Base-by-base conservation (phyloP, 2,888 invertebrate species). In the Drosophila limbata region DNA sequence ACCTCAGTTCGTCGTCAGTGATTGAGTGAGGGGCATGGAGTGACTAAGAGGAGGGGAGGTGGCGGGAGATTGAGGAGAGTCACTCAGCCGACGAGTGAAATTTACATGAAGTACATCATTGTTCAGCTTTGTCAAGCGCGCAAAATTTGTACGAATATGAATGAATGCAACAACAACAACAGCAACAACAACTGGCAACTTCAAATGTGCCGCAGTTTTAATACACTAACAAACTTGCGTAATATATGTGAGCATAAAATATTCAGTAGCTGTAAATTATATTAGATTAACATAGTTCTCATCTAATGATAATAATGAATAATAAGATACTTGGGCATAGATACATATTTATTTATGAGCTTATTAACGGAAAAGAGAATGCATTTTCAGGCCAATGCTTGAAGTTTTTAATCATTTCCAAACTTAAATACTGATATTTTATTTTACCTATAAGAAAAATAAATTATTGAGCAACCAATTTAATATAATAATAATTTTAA, bases 81-180 rank as follows among this genome's bases (percentile, higher is more conserved):
- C 89, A 87, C 64, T 72, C 89, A 84, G 88, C 79, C 83, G 79
- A 63, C 79, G 81, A 86, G 84, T 78, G 79, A 86, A 86, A 86
- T 86, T 86, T 86, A 90, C 86, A 86, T 86, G 90, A 86, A 86
- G 89, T 86, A 86, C 90, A 90, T 90, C 86, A 86, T 86, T 86
- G 86, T 86, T 86, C 81, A 76, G 79, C 81, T 87, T 90, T 90
- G 89, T 90, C 90, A 86, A 88, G 90, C 90, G 89, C 88, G 88
- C 85, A 89, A 88, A 89, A 85, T 89, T 89, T 85, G 85, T 85
- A 85, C 86, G 88, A 88, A 85, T 85, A 89, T 89, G 90, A 89
- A 85, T 85, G 90, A 85, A 73, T 85, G 88, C 80, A 77, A 69
- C 45, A 48, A 45, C 62, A 67, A 51, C 48, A 67, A 51, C 73